Base-by-base conservation (phyloP, 1,140 invertebrate species). In the Zaprionus nigranus region DNA sequence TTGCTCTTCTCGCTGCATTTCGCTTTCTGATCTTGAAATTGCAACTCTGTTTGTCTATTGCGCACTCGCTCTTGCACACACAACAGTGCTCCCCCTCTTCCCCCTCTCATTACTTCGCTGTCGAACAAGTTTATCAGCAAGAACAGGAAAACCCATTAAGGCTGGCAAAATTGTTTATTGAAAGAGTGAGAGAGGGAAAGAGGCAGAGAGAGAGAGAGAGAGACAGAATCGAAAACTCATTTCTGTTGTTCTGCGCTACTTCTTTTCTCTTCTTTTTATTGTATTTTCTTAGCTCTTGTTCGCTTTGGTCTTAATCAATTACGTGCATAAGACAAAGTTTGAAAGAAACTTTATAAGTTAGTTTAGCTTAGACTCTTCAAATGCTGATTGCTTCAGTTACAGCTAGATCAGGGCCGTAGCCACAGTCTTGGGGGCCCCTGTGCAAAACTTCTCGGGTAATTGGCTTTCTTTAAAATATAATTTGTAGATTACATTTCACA, bases 21-120 rank as follows among this genome's bases (percentile, higher is more conserved):
- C 84, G 84, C 84, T 87, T 87, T 87, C 84, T 87, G 84, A 87
- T 87, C 84, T 87, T 87, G 84, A 87, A 87, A 87, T 82, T 67
- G 76, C 43, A 72, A 76, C 54, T 43, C 28, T 67, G 54, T 79
- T 79, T 81, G 49, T 64, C 76, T 65, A 54, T 28, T 22, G 49
- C 46, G n/a, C 61, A 13, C 63, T 58, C 24, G 30, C 34, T 30
- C 56, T 17, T 53, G 7, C 26, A 36, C 5, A 43, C 24, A 57
- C 28, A 79, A 40, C 65, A 75, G 58, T 15, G n/a, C 11, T 20
- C 56, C 57, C 30, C 34, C 28, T 30, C 28, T 59, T 59, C 38
- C 36, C 38, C 34, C 9, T 12, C 43, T 26, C 22, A 75, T 61
- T 69, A 13, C 46, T 5, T 17, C 2, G 68, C 66, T 78, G 70